These are phyloP conservation scores for Scaptomyza caliginosa DNA, from an alignment of 2,888 invertebrate species.

Conservation along the genomic window DNA sequence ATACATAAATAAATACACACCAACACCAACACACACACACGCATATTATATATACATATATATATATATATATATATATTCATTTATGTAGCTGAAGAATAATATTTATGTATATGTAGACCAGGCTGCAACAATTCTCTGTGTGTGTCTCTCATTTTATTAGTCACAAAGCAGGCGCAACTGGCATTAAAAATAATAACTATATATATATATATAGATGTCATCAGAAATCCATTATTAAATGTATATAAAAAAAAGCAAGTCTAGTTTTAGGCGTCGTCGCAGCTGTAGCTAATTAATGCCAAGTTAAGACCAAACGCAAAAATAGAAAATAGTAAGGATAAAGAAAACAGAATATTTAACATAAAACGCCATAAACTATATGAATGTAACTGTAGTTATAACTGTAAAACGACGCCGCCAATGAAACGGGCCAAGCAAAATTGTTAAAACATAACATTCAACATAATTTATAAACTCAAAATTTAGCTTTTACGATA, in stretches of 20 bases:
- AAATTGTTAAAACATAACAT: conserved; percentile 35
- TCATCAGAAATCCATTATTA: conserved; percentile 23
- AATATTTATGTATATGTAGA: not conserved
- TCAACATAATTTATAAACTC: conserved; percentile 13
- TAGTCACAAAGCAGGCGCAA: conserved; percentile 25
- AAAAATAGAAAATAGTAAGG: conserved; percentile 13
- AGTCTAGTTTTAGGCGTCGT: conserved; percentile 46
- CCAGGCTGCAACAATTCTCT: conserved; percentile 17
- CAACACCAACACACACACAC: not conserved
- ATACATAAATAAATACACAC: conserved; percentile 23
- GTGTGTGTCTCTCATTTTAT: conserved; percentile 28
- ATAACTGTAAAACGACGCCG: conserved; percentile 44
- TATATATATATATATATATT: not conserved
- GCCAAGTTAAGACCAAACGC: conserved; percentile 59
- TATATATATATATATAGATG: conserved; percentile 9
- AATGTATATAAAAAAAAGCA: conserved; percentile 45
- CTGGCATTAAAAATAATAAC: conserved; percentile 8
- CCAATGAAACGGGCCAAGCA: conserved; percentile 44
- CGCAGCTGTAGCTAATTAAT: conserved; percentile 47
- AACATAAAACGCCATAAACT: conserved; percentile 46
- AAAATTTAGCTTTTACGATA: conserved; percentile 35
- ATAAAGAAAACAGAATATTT: conserved; percentile 21
- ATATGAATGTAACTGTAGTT: conserved; percentile 30
- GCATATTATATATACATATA: not conserved
- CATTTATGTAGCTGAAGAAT: conserved; percentile 6